Evolutionary conservation across 2,888 invertebrate species (phyloP).

Genomic region (Dynastes grantii): DNA sequence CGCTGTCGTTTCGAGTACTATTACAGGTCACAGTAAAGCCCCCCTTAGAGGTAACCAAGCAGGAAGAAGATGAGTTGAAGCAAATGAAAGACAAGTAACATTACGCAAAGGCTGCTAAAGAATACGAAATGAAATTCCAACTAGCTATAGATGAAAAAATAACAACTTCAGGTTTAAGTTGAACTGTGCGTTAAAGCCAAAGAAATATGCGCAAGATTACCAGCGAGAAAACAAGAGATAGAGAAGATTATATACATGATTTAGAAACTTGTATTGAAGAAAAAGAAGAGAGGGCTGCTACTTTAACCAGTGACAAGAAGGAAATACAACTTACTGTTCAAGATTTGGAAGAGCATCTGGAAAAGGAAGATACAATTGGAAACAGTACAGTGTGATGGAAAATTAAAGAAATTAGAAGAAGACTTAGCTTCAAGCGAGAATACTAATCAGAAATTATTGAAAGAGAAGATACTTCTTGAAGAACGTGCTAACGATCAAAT

Average conservation of each 20-base stretch:
- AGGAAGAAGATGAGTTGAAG: conserved; percentile 97
- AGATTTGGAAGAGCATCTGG: conserved; percentile 95
- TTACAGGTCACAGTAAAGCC: conserved; percentile 82
- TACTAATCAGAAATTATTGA: conserved; percentile 90
- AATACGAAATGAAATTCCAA: conserved; percentile 85
- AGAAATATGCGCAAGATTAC: conserved; percentile 91
- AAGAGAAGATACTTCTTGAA: conserved; percentile 95
- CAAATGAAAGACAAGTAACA: conserved; percentile 88
- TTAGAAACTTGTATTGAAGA: conserved; percentile 97
- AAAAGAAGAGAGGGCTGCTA: conserved; percentile 91
- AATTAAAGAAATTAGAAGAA: conserved; percentile 96
- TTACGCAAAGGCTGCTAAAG: conserved; percentile 83
- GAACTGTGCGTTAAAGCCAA: conserved; percentile 98
- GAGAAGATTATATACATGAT: conserved; percentile 96
- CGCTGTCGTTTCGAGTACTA: too few species aligned
- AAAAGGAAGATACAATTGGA: conserved; percentile 99
- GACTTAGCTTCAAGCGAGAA: conserved; percentile 93
- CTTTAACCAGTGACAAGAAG: conserved; percentile 92
- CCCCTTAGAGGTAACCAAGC: conserved; percentile 96
- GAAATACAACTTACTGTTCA: conserved; percentile 92
- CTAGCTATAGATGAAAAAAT: conserved; percentile 94
- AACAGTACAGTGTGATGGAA: conserved; percentile 94
- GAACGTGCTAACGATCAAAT: conserved; percentile 94
- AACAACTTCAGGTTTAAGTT: conserved; percentile 94
- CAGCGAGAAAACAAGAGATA: conserved; percentile 91